Conservation (phyloP, 2,888 invertebrate species). For the Onchidella celtica region DNA sequence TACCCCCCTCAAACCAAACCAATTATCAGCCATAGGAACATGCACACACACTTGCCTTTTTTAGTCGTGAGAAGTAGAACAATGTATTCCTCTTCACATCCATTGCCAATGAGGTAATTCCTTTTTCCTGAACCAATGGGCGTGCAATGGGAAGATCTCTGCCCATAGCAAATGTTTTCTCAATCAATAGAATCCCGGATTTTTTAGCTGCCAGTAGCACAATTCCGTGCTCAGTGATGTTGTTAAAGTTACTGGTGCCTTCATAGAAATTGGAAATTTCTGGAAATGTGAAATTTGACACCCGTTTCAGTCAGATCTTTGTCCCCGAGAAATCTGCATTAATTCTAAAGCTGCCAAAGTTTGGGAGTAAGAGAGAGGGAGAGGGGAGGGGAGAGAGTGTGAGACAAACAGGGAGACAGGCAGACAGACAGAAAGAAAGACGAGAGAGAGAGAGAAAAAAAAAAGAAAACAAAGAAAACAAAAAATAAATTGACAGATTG, state of each 20-base stretch:
- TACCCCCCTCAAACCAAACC: too few relatives aligned
- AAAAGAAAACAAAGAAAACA: neutral
- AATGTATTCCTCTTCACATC: conserved; percentile 18
- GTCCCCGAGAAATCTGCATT: too few relatives aligned
- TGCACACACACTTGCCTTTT: neutral
- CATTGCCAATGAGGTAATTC: conserved; percentile 21
- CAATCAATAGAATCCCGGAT: conserved; percentile 2
- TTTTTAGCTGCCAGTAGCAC: conserved; percentile 17
- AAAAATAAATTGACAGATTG: too few relatives aligned
- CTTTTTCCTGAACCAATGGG: conserved; percentile 3
- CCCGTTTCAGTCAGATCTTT: too few relatives aligned
- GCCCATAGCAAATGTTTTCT: conserved; percentile 41
- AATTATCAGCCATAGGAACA: too few relatives aligned
- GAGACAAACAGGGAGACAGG: neutral
- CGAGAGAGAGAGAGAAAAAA: neutral
- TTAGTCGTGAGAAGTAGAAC: conserved; percentile 24
- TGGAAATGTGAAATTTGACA: neutral
- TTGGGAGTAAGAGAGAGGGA: too few relatives aligned
- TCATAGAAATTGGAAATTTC: neutral
- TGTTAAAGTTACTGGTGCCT: too few relatives aligned
- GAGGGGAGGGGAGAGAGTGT: too few relatives aligned
- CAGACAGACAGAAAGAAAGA: neutral
- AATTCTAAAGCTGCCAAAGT: too few relatives aligned
- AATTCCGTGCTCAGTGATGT: conserved; percentile 16
- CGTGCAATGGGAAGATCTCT: neutral